Conservation (phyloP, 2,113 vertebrate genomes). For the Gambusia holbrooki region DNA sequence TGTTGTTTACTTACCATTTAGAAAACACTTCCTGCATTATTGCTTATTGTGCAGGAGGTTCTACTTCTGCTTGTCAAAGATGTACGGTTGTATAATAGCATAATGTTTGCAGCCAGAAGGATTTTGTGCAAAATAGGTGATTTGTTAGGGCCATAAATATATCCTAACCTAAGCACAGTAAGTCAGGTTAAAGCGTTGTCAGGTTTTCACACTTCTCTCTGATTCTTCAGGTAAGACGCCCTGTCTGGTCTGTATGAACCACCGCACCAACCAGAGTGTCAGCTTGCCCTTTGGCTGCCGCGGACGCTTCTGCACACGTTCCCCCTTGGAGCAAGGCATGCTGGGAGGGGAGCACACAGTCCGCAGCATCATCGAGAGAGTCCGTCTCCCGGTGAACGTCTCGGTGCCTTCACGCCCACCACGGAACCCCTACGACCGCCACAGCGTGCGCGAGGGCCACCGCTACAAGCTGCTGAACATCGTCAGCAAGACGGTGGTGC, state of each 20-base stretch:
- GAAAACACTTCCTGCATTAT: too few species aligned
- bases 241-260: constrained; percentile 98
- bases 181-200: too few species aligned
- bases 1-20: too few species aligned
- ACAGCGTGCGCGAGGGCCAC: constrained; percentile 93
- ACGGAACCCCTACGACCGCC: constrained; percentile 93
- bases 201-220: not conserved
- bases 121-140: not conserved
- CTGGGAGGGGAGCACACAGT: constrained; percentile 96
- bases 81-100: too few species aligned
- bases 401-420: constrained; percentile 91
- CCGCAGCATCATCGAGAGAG: constrained; percentile 96
- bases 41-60: too few species aligned
- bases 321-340: constrained; percentile 94
- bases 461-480: constrained; percentile 98
- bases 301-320: constrained; percentile 96
- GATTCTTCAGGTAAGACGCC: constrained; percentile 89
- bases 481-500: constrained; percentile 96
- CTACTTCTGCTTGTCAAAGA: too few species aligned
- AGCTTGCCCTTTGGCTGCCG: constrained; percentile 96
- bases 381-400: constrained; percentile 94
- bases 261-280: constrained; percentile 97
- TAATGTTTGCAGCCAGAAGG: too few species aligned
- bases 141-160: not conserved
- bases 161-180: too few species aligned